Percentiles rank a stretch among this genome's conserved stretches.
Evolutionary conservation across 2,113 vertebrate species (phyloP).

Genomic region (Menidia beryllina): DNA sequence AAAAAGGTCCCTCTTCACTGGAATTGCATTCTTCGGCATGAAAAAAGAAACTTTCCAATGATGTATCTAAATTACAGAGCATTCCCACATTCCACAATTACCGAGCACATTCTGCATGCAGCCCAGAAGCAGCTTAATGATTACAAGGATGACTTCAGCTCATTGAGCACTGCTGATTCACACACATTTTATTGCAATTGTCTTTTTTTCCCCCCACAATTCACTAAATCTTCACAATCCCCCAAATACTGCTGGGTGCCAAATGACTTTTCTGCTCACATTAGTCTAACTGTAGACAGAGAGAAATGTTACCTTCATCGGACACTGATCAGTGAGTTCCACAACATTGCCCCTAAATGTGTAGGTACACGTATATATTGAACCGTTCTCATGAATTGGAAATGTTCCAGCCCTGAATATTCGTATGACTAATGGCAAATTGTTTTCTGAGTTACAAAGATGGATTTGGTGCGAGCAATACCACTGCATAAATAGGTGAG

Average conservation of each 20-base stretch:
- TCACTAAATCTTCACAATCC: conserved; percentile 78
- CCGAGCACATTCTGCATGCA: conserved; percentile 42
- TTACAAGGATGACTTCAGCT: conserved; percentile 80
- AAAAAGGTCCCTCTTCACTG: conserved; percentile 23
- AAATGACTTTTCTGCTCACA: conserved; percentile 74
- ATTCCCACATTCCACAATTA: conserved; percentile 39
- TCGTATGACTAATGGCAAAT: conserved; percentile 71
- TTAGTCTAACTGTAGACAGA: conserved; percentile 76
- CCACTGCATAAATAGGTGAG: conserved; percentile 62
- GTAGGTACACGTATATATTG: conserved; percentile 42
- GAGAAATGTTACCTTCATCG: conserved; percentile 63
- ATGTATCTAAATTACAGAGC: conserved; percentile 36
- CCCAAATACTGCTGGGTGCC: conserved; percentile 64
- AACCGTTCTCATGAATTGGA: conserved; percentile 71
- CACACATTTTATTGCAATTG: conserved; percentile 79
- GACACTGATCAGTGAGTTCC: conserved; percentile 72
- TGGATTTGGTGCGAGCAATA: conserved; percentile 46
- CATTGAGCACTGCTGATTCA: conserved; percentile 83
- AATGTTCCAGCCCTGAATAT: conserved; percentile 63
- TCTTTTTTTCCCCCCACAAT: conserved; percentile 61
- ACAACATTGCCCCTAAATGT: conserved; percentile 57
- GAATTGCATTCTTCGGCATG: not conserved
- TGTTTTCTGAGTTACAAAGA: conserved; percentile 74
- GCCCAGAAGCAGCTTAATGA: conserved; percentile 29
- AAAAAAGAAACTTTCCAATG: conserved; percentile 8